These are phyloP conservation scores for Corythoichthys haematopterus DNA, from an alignment of 2,113 vertebrate species.

Conservation along the genomic window DNA sequence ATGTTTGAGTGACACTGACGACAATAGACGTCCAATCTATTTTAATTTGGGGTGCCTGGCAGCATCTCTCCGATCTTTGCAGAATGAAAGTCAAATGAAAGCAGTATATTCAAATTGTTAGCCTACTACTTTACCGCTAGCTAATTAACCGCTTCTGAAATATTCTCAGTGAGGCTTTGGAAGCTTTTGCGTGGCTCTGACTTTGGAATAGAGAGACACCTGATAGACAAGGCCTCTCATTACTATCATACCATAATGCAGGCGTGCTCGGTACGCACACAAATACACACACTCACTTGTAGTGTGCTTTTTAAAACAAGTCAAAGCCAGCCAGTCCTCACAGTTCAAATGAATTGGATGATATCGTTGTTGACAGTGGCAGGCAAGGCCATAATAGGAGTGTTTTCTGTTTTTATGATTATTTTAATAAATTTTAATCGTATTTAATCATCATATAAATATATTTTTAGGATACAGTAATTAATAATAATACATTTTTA, in stretches of 20 bases:
- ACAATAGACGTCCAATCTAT: not conserved
- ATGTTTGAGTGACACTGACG: not conserved
- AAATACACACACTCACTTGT: constrained; percentile 15
- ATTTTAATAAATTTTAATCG: too few relatives aligned
- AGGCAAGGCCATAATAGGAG: too few relatives aligned
- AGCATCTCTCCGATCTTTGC: not conserved
- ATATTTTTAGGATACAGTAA: too few relatives aligned
- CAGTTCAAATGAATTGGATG: too few relatives aligned
- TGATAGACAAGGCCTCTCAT: constrained; percentile 42
- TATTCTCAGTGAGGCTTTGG: constrained; percentile 21
- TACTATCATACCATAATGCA: constrained; percentile 38
- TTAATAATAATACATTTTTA: too few relatives aligned
- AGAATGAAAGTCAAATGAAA: not conserved
- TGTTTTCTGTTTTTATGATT: too few relatives aligned
- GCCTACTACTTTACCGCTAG: not conserved
- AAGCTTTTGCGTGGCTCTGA: not conserved
- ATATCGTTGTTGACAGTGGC: too few relatives aligned
- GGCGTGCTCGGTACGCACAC: constrained; percentile 14
- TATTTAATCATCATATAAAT: too few relatives aligned
- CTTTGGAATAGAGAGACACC: constrained; percentile 33
- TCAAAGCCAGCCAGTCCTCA: not conserved
- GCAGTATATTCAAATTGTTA: not conserved
- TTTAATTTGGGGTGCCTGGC: not conserved
- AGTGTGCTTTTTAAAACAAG: too few relatives aligned
- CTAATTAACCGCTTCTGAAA: constrained; percentile 1